These are phyloP conservation scores for Nematostella vectensis DNA, from an alignment of 92 coral and sea anemone genomes.

Conservation along the genomic window DNA sequence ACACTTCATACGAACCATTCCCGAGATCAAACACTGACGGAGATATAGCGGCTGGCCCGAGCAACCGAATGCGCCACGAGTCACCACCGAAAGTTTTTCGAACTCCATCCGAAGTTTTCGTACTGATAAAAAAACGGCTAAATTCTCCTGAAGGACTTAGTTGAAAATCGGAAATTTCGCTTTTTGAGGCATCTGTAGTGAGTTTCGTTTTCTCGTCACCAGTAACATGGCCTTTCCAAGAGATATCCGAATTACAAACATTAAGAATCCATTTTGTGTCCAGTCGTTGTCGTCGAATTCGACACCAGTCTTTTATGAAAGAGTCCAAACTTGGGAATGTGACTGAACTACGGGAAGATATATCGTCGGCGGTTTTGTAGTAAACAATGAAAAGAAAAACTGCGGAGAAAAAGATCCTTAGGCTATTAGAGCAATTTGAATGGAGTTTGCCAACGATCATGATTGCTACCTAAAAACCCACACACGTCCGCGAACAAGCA, in stretches of 20 bases:
- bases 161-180: slow-evolving; percentile 47
- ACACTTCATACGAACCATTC: slow-evolving; percentile 77
- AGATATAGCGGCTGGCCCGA: slow-evolving; percentile 66
- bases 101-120: slow-evolving; percentile 53
- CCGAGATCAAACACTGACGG: slow-evolving; percentile 80
- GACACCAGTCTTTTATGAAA: slow-evolving; percentile 81
- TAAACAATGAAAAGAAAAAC: too few relatives aligned
- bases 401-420: too few relatives aligned
- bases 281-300: slow-evolving; percentile 55
- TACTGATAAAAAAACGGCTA: slow-evolving; percentile 78
- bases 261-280: slow-evolving; percentile 38
- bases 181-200: slow-evolving; percentile 63
- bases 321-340: slow-evolving; percentile 26
- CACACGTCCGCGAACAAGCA: too few relatives aligned
- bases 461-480: too few relatives aligned
- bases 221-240: slow-evolving; percentile 40
- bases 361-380: too few relatives aligned
- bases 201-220: slow-evolving; percentile 11
- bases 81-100: slow-evolving; percentile 81
- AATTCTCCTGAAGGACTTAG: slow-evolving; percentile 87
- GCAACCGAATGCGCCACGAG: slow-evolving; percentile 77
- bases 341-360: too few relatives aligned
- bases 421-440: too few relatives aligned
- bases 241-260: slow-evolving; percentile 39
- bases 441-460: too few relatives aligned